Evolutionary conservation across 2,113 vertebrate species (phyloP).

Genomic region (Mus musculus): GRCm39 chr3:30441001-30441500

Average conservation of each 20-base stretch:
- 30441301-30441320: not conserved
- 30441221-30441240: not conserved
- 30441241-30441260: not conserved
- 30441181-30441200: too few relatives aligned
- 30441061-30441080: not conserved
- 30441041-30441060: not conserved
- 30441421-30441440: not conserved
- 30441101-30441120: not conserved
- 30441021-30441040: not conserved
- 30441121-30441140: not conserved
- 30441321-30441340: not conserved
- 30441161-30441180: not conserved
- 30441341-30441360: not conserved
- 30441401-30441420: not conserved
- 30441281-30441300: too few relatives aligned
- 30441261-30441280: too few relatives aligned
- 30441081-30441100: not conserved
- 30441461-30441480: not conserved
- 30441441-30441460: not conserved
- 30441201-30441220: too few relatives aligned
- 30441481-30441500: not conserved
- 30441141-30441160: not conserved
- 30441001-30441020: not conserved
- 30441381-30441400: slow-evolving; percentile 6
- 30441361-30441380: not conserved